phyloP scores from a whole-genome alignment of 2,888 invertebrate genomes.

The Clostera curtula region DNA sequence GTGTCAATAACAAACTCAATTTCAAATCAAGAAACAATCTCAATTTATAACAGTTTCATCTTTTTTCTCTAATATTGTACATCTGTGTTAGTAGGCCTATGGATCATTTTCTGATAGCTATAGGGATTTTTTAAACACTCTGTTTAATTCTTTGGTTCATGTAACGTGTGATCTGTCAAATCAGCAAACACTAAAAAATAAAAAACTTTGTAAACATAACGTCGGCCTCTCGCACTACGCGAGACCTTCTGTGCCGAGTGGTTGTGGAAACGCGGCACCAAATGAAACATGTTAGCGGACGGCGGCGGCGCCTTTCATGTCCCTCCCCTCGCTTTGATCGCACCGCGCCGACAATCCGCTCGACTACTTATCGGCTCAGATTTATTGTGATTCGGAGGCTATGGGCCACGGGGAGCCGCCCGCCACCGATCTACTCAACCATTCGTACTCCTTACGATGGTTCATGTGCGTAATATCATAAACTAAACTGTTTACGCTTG shows the following conservation, averaged over 20 bases:
- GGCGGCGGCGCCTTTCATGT: slow-evolving; percentile 65
- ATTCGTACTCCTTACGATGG: slow-evolving; percentile 36
- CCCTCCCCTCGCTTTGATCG: slow-evolving; percentile 65
- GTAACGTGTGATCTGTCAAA: too few relatives aligned
- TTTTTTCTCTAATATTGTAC: too few relatives aligned
- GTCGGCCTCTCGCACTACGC: too few relatives aligned
- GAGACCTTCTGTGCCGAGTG: slow-evolving; percentile 46
- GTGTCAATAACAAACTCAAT: too few relatives aligned
- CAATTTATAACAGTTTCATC: too few relatives aligned
- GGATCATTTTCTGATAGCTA: too few relatives aligned
- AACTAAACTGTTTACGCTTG: slow-evolving; percentile 31
- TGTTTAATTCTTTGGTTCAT: too few relatives aligned
- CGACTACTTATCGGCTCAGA: slow-evolving; percentile 73
- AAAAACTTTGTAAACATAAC: too few relatives aligned
- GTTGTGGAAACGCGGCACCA: slow-evolving; percentile 54
- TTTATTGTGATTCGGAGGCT: slow-evolving; percentile 72
- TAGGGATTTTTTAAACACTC: too few relatives aligned
- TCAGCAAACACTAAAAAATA: too few relatives aligned
- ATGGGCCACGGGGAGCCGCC: slow-evolving; percentile 50
- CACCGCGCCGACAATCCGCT: slow-evolving; percentile 68
- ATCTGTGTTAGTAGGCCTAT: too few relatives aligned
- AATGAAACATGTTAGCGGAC: slow-evolving; percentile 46
- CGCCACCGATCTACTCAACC: slow-evolving; percentile 32
- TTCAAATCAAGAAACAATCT: too few relatives aligned
- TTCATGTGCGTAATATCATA: slow-evolving; percentile 40